Evolutionary conservation across 2,113 vertebrate species (phyloP), one percentile per base, ranked within the genome.

Genomic region (Oenanthe melanoleuca): DNA sequence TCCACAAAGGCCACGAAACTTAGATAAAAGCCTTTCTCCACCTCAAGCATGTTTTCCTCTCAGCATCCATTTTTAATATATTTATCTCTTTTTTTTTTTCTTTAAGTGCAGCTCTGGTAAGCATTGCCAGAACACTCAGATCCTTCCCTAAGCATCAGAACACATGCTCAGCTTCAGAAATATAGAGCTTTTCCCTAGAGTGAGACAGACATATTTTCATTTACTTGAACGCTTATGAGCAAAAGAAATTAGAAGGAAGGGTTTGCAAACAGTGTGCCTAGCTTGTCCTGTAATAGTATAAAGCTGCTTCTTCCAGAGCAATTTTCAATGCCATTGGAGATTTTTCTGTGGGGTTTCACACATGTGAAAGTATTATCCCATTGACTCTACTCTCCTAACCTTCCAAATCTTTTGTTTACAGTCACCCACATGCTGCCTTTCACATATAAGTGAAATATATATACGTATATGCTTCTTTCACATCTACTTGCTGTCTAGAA

Each of bases 51-150:
- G 33, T 42, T 93, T 21, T 88, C 61, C 53, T 71, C 34, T 70
- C 17, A 42, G 78, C 57, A 91, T 92, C 23, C 33, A 69, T 89
- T 75, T 93, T 89, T 72, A 89, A 89, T 91, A 19, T n/a, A 65
- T 91, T 67, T 85, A 7, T 72, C 6, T 42, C 5, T 28, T 18
- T 34, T 24, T 49, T 49, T 38, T 45, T n/a, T 56, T 18, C 14
- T 56, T 42, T 57, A 86, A 91, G 49, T 84, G 80, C 78, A 82
- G 21, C 2, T 3, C 37, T 85, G 22, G 37, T 75, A 29, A 89
- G 29, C 55, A 69, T 71, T 69, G 70, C 78, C 73, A 91, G 63
- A 59, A 66, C 59, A 69, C 26, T 94, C 73, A 87, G 45, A 75
- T 75, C 33, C 38, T 89, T 72, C 16, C 23, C 57, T 74, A 19